Conservation (phyloP, 2,888 invertebrate species). For the Andrena dorsata region DNA sequence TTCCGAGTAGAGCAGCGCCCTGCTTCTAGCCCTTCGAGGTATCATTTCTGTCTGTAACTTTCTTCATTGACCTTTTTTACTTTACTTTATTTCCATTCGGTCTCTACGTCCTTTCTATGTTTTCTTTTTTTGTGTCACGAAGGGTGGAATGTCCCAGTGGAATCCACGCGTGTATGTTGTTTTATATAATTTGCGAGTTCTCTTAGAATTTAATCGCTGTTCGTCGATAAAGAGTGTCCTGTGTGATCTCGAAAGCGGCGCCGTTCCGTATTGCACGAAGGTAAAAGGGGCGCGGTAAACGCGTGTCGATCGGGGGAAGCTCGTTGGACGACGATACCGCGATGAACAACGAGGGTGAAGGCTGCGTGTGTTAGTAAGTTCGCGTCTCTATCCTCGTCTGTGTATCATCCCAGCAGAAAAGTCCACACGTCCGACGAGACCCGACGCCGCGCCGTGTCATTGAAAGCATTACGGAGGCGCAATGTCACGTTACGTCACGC, state of each 20-base stretch:
- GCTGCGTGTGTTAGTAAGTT: conserved; percentile 57
- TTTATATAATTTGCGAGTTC: background rate
- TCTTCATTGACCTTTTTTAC: background rate
- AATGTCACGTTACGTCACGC: conserved; percentile 55
- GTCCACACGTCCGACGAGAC: conserved; percentile 38
- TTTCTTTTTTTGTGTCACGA: background rate
- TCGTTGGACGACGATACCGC: conserved; percentile 31
- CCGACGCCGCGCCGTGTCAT: conserved; percentile 25
- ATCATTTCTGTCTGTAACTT: background rate
- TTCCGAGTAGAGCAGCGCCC: background rate
- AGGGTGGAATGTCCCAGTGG: conserved; percentile 16
- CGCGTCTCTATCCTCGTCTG: conserved; percentile 64
- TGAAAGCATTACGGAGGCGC: conserved; percentile 36
- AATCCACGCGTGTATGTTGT: background rate
- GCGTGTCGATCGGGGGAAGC: background rate
- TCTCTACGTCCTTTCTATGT: background rate
- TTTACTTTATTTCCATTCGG: background rate
- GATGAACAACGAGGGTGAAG: conserved; percentile 66
- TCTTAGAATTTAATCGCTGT: background rate
- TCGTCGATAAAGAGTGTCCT: background rate
- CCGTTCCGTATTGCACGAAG: too few relatives aligned
- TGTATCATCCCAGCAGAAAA: conserved; percentile 61
- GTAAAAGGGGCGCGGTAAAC: background rate
- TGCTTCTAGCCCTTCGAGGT: conserved; percentile 26
- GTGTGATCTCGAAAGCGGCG: too few relatives aligned